phyloP scores from a whole-genome alignment of 1,140 invertebrate species.

The Drosophila biarmipes region DNA sequence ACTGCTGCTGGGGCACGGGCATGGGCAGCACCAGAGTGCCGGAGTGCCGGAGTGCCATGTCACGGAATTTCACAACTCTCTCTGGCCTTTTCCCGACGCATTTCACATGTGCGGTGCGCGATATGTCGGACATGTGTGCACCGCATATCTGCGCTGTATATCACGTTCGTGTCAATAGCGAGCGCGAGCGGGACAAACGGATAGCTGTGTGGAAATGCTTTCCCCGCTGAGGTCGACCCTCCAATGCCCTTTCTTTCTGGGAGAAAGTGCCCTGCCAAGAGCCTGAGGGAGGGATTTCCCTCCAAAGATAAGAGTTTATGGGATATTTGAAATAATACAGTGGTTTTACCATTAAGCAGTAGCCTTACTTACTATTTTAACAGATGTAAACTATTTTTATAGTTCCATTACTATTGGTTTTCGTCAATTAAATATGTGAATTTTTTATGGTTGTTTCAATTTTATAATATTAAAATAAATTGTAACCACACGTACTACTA shows the following conservation, averaged over 20 bases:
- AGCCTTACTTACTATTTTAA: too few species aligned
- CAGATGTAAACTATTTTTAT: too few species aligned
- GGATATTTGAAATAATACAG: too few species aligned
- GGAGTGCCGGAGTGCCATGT: constrained; percentile 6
- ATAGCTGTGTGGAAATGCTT: constrained; percentile 22
- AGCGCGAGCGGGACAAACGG: constrained; percentile 16
- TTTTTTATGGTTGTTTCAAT: too few species aligned
- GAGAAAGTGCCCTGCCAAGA: not conserved
- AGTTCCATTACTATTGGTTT: too few species aligned
- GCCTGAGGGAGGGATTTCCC: too few species aligned
- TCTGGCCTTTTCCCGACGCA: not conserved
- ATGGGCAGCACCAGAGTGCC: not conserved
- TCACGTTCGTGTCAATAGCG: not conserved
- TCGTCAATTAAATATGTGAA: too few species aligned
- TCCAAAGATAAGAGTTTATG: too few species aligned
- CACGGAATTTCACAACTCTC: constrained; percentile 25
- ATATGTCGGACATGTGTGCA: constrained; percentile 32
- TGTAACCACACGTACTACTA: too few species aligned
- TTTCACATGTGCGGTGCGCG: constrained; percentile 15
- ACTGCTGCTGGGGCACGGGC: not conserved
- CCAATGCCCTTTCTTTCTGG: constrained; percentile 8
- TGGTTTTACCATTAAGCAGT: too few species aligned
- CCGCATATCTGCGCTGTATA: constrained; percentile 26
- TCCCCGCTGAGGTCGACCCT: not conserved
- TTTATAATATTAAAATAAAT: too few species aligned